phyloP scores from a whole-genome alignment of 2,888 invertebrate species.

The Apodemia mormo region DNA sequence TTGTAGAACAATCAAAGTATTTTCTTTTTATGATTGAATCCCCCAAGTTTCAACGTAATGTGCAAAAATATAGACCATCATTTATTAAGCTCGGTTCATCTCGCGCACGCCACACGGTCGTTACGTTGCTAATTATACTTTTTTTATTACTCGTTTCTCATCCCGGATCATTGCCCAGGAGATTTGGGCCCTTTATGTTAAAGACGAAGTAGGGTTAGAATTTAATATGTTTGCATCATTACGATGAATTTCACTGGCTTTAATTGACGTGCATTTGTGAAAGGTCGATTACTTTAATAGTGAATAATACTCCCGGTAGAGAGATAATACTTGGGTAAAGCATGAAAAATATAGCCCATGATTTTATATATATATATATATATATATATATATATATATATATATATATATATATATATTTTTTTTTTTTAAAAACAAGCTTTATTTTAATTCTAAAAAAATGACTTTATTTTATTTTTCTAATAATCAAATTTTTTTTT shows the following conservation, averaged over 20 bases:
- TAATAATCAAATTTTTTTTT: too few relatives aligned
- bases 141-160: conserved; percentile 45
- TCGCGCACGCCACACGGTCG: conserved; percentile 29
- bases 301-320: too few relatives aligned
- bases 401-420: too few relatives aligned
- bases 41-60: conserved; percentile 4
- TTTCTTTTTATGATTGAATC: conserved; percentile 3
- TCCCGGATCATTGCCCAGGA: conserved; percentile 36
- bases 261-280: too few relatives aligned
- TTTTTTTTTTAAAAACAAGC: too few relatives aligned
- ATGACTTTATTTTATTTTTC: too few relatives aligned
- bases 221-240: conserved; percentile 31
- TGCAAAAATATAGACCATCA: conserved; percentile 12
- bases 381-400: too few relatives aligned
- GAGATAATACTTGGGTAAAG: too few relatives aligned
- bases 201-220: conserved; percentile 33
- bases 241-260: not conserved
- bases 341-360: too few relatives aligned
- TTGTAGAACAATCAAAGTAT: not conserved
- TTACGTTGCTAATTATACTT: conserved; percentile 30
- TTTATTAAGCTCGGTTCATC: conserved; percentile 18
- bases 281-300: too few relatives aligned
- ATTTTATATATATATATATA: too few relatives aligned
- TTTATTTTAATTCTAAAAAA: too few relatives aligned
- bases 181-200: conserved; percentile 32